These are phyloP conservation scores for Crocuta crocuta DNA, from an alignment of 2,113 vertebrate genomes.

Conservation along the genomic window DNA sequence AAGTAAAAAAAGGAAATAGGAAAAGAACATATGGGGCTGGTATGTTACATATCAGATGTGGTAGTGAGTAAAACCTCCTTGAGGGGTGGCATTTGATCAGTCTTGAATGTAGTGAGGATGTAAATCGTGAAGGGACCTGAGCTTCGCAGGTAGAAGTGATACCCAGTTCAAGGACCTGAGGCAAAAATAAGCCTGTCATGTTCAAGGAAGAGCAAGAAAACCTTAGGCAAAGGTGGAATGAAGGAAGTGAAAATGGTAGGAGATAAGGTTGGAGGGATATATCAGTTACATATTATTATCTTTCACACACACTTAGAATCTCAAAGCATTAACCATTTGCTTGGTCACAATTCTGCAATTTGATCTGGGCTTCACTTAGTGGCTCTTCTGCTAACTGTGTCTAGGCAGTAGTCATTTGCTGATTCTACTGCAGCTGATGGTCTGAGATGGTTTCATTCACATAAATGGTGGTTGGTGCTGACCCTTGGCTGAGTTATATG, in stretches of 20 bases:
- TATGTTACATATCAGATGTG: neutral
- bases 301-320: neutral
- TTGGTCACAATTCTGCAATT: neutral
- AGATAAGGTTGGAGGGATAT: neutral
- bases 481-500: neutral
- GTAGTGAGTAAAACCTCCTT: neutral
- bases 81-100: neutral
- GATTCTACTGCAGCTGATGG: neutral
- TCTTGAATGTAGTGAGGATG: neutral
- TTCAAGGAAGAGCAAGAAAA: neutral
- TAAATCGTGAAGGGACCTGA: neutral
- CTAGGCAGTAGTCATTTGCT: neutral
- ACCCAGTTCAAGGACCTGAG: neutral
- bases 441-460: neutral
- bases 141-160: neutral
- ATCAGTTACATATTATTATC: neutral
- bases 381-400: neutral
- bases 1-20: neutral
- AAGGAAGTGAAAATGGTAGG: neutral
- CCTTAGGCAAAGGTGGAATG: neutral
- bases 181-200: neutral
- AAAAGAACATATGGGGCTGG: too few relatives aligned
- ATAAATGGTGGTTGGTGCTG: neutral
- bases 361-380: neutral
- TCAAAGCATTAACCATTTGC: neutral